Percentiles rank a stretch among this genome's conserved stretches.
Evolutionary conservation across 2,888 invertebrate species (phyloP).

Genomic region (Trichogramma evanescens): DNA sequence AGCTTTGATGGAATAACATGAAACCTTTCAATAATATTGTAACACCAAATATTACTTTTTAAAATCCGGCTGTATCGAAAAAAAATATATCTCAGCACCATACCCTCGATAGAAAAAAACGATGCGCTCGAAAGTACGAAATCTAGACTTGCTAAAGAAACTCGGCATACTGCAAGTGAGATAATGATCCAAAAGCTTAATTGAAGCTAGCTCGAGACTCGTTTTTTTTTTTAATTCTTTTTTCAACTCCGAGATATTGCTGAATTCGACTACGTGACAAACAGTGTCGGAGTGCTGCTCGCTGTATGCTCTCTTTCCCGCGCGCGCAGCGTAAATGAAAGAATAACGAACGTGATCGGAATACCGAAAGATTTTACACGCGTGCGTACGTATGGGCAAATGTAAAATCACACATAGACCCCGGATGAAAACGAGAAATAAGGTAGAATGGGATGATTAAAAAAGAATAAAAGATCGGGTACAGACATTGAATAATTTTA

Average conservation of each 20-base stretch:
- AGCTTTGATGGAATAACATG: too few species aligned
- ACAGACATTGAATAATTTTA: background rate
- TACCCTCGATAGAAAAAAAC: too few species aligned
- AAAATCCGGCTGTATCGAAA: too few species aligned
- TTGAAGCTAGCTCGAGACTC: background rate
- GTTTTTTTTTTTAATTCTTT: background rate
- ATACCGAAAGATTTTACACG: background rate
- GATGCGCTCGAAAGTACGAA: too few species aligned
- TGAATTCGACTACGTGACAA: background rate
- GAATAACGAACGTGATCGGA: constrained; percentile 17
- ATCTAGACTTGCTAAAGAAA: too few species aligned
- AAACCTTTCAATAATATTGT: too few species aligned
- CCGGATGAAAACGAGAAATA: constrained; percentile 9
- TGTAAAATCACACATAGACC: constrained; percentile 11
- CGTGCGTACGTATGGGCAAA: constrained; percentile 1
- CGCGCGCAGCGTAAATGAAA: background rate
- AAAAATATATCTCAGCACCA: too few species aligned
- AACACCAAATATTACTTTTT: too few species aligned
- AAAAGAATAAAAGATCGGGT: constrained; percentile 2
- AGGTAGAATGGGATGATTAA: constrained; percentile 9
- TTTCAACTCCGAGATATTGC: background rate
- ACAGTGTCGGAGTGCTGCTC: background rate
- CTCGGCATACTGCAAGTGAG: background rate
- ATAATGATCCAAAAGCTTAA: background rate
- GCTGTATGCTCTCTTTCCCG: too few species aligned